Evolutionary conservation across 2,113 vertebrate species (phyloP).

Genomic region (Aleadryas rufinucha): DNA sequence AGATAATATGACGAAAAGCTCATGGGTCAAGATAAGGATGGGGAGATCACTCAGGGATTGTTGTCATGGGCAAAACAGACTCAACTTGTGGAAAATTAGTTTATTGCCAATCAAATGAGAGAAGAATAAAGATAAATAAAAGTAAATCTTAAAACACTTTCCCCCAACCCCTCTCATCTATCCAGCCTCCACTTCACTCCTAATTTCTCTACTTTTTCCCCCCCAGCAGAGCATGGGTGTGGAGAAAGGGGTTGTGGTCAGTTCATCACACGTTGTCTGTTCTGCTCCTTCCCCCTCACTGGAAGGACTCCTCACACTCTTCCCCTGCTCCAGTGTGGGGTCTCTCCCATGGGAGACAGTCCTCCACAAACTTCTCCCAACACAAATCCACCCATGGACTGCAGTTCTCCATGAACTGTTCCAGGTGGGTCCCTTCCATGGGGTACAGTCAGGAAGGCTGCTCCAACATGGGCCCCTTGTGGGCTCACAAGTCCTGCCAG

Average conservation of each 20-base stretch:
- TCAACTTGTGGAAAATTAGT: not conserved
- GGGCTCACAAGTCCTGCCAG: not conserved
- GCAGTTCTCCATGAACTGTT: too few species aligned
- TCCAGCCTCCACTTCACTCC: not conserved
- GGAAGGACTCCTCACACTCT: not conserved
- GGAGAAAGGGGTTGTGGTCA: not conserved
- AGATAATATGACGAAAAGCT: not conserved
- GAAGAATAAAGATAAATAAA: not conserved
- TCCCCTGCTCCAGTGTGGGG: fast-evolving
- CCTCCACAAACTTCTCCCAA: not conserved
- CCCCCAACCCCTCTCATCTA: too few species aligned
- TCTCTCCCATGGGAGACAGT: not conserved
- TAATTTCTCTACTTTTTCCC: not conserved
- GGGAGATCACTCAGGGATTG: not conserved
- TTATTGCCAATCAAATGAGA: not conserved
- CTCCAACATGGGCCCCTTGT: fast-evolving
- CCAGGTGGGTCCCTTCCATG: not conserved
- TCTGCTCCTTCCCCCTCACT: not conserved
- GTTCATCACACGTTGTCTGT: fast-evolving
- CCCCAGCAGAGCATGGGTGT: not conserved
- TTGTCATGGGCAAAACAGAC: not conserved
- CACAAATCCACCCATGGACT: not conserved
- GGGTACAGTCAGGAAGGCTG: not conserved
- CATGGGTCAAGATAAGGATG: not conserved
- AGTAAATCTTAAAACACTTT: not conserved